These are phyloP conservation scores for Eulemur rufifrons DNA, from an alignment of 2,113 vertebrate species.

Conservation along the genomic window DNA sequence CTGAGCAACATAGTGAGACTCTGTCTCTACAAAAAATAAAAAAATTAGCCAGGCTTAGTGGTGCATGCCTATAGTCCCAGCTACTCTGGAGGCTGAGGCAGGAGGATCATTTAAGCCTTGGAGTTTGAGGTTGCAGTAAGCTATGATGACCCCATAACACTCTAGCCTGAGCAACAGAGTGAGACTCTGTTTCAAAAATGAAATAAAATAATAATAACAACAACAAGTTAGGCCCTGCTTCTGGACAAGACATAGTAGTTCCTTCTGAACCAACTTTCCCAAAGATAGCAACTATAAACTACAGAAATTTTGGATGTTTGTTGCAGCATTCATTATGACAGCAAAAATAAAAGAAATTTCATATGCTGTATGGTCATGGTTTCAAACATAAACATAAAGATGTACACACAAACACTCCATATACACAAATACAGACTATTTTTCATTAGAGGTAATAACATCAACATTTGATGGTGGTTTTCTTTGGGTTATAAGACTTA, in stretches of 20 bases:
- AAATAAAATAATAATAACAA: too few relatives aligned
- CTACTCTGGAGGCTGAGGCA: too few relatives aligned
- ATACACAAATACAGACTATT: neutral
- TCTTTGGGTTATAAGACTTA: neutral
- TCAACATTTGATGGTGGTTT: neutral
- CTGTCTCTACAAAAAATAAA: too few relatives aligned
- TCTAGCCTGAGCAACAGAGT: too few relatives aligned
- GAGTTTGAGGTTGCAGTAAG: too few relatives aligned
- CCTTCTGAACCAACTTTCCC: neutral
- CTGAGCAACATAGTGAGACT: too few relatives aligned
- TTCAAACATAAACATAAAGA: neutral
- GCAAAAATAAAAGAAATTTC: neutral
- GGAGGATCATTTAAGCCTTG: too few relatives aligned
- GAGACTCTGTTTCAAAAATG: too few relatives aligned
- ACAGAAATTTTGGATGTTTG: neutral
- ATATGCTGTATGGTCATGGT: neutral
- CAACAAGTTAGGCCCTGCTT: neutral
- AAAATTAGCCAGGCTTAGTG: too few relatives aligned
- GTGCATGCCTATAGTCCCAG: too few relatives aligned
- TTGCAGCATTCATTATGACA: neutral
- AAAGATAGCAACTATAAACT: neutral
- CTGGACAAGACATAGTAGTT: neutral
- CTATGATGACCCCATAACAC: too few relatives aligned
- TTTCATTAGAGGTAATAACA: neutral
- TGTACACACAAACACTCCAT: neutral